phyloP scores from a whole-genome alignment of 2,113 vertebrate genomes.

The Mixornis gularis region DNA sequence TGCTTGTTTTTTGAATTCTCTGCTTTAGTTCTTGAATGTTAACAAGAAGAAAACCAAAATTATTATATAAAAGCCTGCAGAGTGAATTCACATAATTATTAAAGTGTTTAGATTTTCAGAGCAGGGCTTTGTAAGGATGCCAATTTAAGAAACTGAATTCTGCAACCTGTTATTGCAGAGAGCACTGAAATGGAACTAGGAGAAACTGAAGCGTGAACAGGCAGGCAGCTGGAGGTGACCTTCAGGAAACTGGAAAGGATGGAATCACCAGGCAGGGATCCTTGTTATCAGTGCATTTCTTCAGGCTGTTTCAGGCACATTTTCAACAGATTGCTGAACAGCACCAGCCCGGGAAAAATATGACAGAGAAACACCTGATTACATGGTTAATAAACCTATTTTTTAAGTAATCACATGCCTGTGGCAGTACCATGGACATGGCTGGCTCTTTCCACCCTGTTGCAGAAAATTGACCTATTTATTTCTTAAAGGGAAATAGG shows the following conservation, averaged over 20 bases:
- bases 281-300: neutral
- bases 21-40: neutral
- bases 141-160: neutral
- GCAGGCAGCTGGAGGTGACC: constrained; percentile 27
- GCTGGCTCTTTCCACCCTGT: neutral
- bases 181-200: neutral
- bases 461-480: neutral
- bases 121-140: neutral
- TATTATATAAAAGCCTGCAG: neutral
- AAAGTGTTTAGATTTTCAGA: neutral
- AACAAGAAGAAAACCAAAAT: constrained; percentile 7
- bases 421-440: neutral
- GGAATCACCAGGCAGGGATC: neutral
- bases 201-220: neutral
- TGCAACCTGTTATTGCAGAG: neutral
- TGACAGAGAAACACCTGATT: neutral
- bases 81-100: neutral
- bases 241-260: neutral
- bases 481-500: neutral
- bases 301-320: neutral
- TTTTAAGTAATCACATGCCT: neutral
- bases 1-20: neutral
- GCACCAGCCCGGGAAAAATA: neutral
- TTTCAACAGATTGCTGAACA: neutral
- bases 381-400: neutral